These are phyloP conservation scores for Chrysotoxum bicinctum DNA, from an alignment of 2,888 invertebrate species.

Conservation along the genomic window DNA sequence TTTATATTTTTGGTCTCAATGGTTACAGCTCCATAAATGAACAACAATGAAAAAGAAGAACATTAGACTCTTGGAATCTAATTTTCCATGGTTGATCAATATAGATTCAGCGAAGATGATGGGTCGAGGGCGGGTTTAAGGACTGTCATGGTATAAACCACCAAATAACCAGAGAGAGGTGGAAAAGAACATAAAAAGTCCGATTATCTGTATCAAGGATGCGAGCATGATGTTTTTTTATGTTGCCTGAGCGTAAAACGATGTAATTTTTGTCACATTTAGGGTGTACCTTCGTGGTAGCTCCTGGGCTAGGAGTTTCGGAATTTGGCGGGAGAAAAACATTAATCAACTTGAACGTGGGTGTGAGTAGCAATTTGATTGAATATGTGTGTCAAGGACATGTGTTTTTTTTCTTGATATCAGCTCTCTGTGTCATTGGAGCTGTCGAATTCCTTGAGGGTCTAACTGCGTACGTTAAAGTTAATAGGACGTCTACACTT, in stretches of 20 bases:
- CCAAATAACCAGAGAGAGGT: conserved; percentile 22
- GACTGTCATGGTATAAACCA: conserved; percentile 39
- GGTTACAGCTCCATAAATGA: not conserved
- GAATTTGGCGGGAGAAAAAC: not conserved
- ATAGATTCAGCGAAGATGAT: conserved; percentile 37
- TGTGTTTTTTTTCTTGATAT: not conserved
- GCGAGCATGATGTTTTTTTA: not conserved
- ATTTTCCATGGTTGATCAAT: conserved; percentile 52
- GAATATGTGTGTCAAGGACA: conserved; percentile 58
- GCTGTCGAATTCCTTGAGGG: not conserved
- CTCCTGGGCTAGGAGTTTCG: not conserved
- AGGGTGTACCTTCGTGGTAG: conserved; percentile 22
- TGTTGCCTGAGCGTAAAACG: not conserved
- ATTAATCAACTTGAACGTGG: conserved; percentile 52
- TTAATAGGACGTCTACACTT: not conserved
- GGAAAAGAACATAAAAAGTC: conserved; percentile 38
- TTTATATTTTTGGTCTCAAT: conserved; percentile 21
- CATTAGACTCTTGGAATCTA: conserved; percentile 34
- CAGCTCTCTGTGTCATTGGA: conserved; percentile 2
- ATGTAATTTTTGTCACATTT: conserved; percentile 22
- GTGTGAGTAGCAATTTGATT: conserved; percentile 53
- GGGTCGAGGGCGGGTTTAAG: conserved; percentile 25
- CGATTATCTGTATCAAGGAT: conserved; percentile 34
- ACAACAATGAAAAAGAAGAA: conserved; percentile 6
- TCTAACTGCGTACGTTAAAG: not conserved